Conservation (phyloP, 2,113 vertebrate genomes). For the Parotia lawesii region DNA sequence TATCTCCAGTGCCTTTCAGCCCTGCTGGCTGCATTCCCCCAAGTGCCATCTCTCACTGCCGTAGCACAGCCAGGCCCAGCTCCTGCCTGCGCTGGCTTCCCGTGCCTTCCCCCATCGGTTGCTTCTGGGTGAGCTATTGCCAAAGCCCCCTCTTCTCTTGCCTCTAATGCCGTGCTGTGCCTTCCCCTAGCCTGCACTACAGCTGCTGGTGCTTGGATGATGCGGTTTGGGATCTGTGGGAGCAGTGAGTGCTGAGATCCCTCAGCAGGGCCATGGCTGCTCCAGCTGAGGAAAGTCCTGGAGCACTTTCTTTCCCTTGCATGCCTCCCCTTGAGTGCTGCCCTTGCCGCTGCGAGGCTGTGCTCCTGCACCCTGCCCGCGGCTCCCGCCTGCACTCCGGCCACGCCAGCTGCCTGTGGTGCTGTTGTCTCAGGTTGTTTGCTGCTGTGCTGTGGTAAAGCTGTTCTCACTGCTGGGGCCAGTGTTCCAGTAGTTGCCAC, state of each 20-base stretch:
- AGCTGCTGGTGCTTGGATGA: neutral
- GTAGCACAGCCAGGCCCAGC: fast-evolving
- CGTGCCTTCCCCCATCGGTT: neutral
- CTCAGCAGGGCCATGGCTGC: neutral
- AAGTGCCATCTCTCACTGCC: fast-evolving
- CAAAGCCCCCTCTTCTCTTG: neutral
- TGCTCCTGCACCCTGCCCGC: fast-evolving
- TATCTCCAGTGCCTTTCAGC: neutral
- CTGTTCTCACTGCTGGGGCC: neutral
- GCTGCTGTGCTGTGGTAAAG: neutral
- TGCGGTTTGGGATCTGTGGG: fast-evolving
- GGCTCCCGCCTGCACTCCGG: fast-evolving
- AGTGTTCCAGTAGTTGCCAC: neutral
- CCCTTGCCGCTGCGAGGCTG: fast-evolving
- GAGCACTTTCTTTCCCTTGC: neutral
- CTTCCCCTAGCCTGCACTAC: neutral
- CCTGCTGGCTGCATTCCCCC: neutral
- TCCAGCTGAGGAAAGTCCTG: neutral
- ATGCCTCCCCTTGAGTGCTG: neutral
- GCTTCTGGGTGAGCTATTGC: constrained; percentile 22
- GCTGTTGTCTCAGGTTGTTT: neutral
- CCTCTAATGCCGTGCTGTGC: neutral
- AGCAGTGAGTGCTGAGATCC: neutral
- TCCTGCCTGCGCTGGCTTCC: neutral
- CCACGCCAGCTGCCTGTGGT: neutral